These are phyloP conservation scores for Micrasema minimum DNA, from an alignment of 1,140 invertebrate genomes.

Conservation along the genomic window DNA sequence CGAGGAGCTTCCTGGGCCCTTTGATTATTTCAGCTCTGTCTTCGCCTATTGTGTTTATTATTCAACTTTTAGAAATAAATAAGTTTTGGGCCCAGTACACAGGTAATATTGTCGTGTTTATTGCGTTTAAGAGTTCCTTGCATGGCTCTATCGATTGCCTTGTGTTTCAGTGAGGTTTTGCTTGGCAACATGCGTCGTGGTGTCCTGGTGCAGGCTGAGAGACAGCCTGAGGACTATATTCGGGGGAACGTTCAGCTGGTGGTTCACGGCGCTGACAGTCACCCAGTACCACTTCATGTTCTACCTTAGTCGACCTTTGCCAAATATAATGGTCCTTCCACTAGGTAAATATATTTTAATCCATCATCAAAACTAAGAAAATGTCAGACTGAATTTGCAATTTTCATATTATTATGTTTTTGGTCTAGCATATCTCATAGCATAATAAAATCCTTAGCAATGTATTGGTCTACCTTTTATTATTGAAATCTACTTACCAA, in stretches of 20 bases:
- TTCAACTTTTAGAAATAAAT: constrained; percentile 76
- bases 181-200: constrained; percentile 80
- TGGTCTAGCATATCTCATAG: too few relatives aligned
- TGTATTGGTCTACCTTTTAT: too few relatives aligned
- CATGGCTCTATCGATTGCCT: too few relatives aligned
- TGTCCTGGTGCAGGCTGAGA: constrained; percentile 78
- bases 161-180: constrained; percentile 78
- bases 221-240: constrained; percentile 79
- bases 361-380: too few relatives aligned
- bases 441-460: too few relatives aligned
- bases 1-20: constrained; percentile 95
- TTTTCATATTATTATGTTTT: too few relatives aligned
- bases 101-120: constrained; percentile 75
- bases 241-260: constrained; percentile 80
- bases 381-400: too few relatives aligned
- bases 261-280: constrained; percentile 86
- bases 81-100: constrained; percentile 93
- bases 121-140: too few relatives aligned
- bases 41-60: constrained; percentile 78
- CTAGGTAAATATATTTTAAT: constrained; percentile 80
- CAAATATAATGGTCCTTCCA: constrained; percentile 95
- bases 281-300: constrained; percentile 99
- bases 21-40: constrained; percentile 83
- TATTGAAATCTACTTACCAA: too few relatives aligned
- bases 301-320: constrained; percentile 92